These are phyloP conservation scores for Anniella stebbinsi DNA, from an alignment of 2,797 vertebrate genomes.

Conservation along the genomic window DNA sequence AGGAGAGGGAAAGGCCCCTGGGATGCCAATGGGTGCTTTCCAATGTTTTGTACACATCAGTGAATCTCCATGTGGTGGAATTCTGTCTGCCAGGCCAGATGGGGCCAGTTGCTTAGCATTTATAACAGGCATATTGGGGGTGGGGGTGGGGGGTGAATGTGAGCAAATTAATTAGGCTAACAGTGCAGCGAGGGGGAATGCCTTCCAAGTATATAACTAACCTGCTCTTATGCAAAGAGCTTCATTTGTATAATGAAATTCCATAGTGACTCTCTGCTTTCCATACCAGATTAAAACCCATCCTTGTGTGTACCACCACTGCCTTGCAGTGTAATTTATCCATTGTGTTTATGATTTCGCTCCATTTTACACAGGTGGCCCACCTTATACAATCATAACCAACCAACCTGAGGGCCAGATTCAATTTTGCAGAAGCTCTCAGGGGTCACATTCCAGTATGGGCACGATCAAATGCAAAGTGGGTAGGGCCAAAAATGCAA, in stretches of 20 bases:
- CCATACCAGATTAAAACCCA: conserved; percentile 44
- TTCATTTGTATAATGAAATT: conserved; percentile 52
- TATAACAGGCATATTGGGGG: conserved; percentile 32
- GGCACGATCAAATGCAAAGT: no score
- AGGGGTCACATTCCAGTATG: no score
- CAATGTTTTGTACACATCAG: conserved; percentile 16
- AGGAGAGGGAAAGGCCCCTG: neutral
- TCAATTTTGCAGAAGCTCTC: no score
- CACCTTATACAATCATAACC: neutral
- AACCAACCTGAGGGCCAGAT: no score
- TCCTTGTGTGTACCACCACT: neutral
- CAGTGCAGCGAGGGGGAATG: conserved; percentile 35
- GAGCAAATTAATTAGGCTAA: conserved; percentile 60
- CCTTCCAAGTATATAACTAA: conserved; percentile 63
- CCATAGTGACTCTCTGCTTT: conserved; percentile 36
- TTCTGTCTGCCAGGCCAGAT: conserved; percentile 45
- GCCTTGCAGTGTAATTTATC: neutral
- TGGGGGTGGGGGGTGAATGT: conserved; percentile 39
- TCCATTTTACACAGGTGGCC: neutral
- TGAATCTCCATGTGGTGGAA: conserved; percentile 33
- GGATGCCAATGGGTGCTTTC: neutral
- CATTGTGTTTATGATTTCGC: neutral
- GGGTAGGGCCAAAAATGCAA: no score
- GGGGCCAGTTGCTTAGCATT: conserved; percentile 37
- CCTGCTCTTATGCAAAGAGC: conserved; percentile 28